Conservation (phyloP, 2,113 vertebrate genomes). For the Oncorhynchus masou region DNA sequence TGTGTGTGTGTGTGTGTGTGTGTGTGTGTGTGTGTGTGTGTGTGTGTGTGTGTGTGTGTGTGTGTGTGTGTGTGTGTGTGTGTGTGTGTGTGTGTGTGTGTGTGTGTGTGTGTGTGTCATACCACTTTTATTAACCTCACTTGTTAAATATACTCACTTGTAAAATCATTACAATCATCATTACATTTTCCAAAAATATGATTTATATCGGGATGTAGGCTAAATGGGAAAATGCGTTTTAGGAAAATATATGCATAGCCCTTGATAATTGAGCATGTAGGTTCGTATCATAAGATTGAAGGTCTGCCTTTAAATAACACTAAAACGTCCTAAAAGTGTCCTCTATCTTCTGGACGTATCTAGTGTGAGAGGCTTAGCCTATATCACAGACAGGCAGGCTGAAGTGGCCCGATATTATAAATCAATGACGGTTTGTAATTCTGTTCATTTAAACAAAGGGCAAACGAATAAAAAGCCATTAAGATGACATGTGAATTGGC, state of each 20-base stretch:
- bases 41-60: too few relatives aligned
- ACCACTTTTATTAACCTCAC: too few relatives aligned
- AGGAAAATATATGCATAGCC: not conserved
- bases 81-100: too few relatives aligned
- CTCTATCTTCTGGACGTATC: slow-evolving; percentile 18
- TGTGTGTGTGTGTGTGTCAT: too few relatives aligned
- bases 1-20: too few relatives aligned
- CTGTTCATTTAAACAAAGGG: slow-evolving; percentile 84
- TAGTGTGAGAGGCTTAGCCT: slow-evolving; percentile 34
- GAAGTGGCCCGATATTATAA: slow-evolving; percentile 83
- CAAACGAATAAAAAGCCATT: slow-evolving; percentile 84
- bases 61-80: too few relatives aligned
- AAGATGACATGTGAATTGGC: slow-evolving; percentile 88
- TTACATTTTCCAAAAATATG: too few relatives aligned
- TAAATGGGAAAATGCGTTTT: not conserved
- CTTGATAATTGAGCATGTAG: not conserved
- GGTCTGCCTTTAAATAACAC: not conserved
- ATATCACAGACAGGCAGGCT: slow-evolving; percentile 45
- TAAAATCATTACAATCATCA: too few relatives aligned
- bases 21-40: too few relatives aligned
- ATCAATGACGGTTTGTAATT: slow-evolving; percentile 82
- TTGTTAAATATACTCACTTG: too few relatives aligned
- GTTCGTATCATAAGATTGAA: not conserved
- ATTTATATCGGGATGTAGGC: too few relatives aligned
- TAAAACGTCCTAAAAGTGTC: too few relatives aligned